phyloP scores from a whole-genome alignment of 2,888 invertebrate genomes.

The Neoaliturus tenellus region DNA sequence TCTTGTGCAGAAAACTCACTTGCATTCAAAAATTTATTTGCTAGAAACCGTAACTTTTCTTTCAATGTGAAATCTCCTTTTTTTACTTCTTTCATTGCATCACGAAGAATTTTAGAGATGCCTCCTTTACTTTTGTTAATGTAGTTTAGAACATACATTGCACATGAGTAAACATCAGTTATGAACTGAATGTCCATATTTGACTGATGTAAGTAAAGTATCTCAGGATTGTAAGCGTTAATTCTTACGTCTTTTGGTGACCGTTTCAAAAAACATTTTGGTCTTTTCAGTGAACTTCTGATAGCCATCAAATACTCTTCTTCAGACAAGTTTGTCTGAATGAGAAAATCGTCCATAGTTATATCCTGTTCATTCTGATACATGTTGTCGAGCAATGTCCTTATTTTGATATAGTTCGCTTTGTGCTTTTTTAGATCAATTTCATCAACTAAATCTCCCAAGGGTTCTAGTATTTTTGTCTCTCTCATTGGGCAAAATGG shows the following conservation, averaged over 20 bases:
- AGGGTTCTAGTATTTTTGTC: slow-evolving; percentile 54
- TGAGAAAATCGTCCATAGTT: slow-evolving; percentile 59
- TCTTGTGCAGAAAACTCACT: slow-evolving; percentile 67
- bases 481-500: slow-evolving; percentile 63
- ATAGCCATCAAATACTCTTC: slow-evolving; percentile 59
- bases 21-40: slow-evolving; percentile 64
- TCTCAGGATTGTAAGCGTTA: slow-evolving; percentile 61
- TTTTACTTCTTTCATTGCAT: slow-evolving; percentile 48
- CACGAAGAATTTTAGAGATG: slow-evolving; percentile 62
- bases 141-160: slow-evolving; percentile 67
- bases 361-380: slow-evolving; percentile 39
- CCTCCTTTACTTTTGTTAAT: slow-evolving; percentile 64
- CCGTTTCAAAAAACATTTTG: slow-evolving; percentile 58
- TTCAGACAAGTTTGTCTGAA: slow-evolving; percentile 53
- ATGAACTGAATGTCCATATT: slow-evolving; percentile 68
- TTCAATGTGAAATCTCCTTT: slow-evolving; percentile 65
- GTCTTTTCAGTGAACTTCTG: slow-evolving; percentile 42
- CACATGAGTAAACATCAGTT: slow-evolving; percentile 14
- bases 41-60: slow-evolving; percentile 63
- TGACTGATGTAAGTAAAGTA: not conserved
- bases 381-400: not conserved
- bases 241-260: slow-evolving; percentile 57
- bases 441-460: not conserved
- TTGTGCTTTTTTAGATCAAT: not conserved
- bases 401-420: not conserved